Conservation (phyloP, 2,888 invertebrate species). For the Polydrusus pterygomalis region DNA sequence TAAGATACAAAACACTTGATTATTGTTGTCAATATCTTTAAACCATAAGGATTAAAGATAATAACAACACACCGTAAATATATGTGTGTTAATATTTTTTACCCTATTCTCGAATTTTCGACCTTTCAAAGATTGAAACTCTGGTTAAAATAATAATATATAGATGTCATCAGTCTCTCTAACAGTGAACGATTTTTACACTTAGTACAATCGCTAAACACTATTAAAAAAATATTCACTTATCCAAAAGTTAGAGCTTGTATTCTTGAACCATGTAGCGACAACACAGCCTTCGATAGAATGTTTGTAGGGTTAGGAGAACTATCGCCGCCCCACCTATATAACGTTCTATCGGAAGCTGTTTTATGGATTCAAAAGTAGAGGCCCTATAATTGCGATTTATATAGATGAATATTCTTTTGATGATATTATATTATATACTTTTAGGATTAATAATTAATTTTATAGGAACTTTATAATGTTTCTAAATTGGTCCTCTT, state of each 20-base stretch:
- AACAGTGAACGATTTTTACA: conserved; percentile 49
- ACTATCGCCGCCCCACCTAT: no score
- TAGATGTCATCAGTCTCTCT: conserved; percentile 54
- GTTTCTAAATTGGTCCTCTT: conserved; percentile 70
- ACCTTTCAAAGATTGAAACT: conserved; percentile 25
- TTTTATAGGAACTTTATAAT: conserved; percentile 69
- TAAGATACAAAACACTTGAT: not conserved
- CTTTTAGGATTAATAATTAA: conserved; percentile 63
- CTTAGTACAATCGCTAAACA: conserved; percentile 35
- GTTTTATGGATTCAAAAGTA: conserved; percentile 6
- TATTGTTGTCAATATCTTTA: conserved; percentile 30
- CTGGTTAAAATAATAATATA: conserved; percentile 16
- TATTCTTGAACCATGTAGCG: not conserved
- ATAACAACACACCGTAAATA: conserved; percentile 63
- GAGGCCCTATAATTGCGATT: not conserved
- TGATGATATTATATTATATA: conserved; percentile 46
- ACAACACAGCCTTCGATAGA: not conserved
- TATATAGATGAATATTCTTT: conserved; percentile 53
- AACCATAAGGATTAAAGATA: conserved; percentile 46
- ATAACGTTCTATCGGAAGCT: no score
- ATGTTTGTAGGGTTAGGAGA: not conserved
- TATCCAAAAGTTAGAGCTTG: not conserved
- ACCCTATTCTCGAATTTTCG: conserved; percentile 67
- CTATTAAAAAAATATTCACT: conserved; percentile 27
- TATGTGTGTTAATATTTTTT: conserved; percentile 53